A percentile compares a stretch with the other conserved stretches of the same genome.
These are phyloP conservation scores for Percopsis omiscomaycus DNA, from an alignment of 2,797 vertebrate species.

Conservation along the genomic window DNA sequence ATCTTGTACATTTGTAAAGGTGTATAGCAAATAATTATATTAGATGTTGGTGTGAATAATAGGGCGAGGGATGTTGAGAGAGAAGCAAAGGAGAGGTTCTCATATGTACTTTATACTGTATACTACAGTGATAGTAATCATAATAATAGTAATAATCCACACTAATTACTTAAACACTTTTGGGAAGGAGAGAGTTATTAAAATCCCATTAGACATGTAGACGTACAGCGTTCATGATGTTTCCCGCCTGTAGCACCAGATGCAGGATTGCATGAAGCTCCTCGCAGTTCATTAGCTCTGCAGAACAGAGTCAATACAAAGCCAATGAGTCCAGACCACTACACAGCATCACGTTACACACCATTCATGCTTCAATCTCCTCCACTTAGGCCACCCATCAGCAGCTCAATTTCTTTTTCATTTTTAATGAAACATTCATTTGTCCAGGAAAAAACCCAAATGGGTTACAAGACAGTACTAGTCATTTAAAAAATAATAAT, in stretches of 20 bases:
- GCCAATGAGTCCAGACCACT: constrained; percentile 17
- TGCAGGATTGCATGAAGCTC: constrained; percentile 94
- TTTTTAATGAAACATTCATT: not conserved
- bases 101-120: too few species aligned
- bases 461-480: too few species aligned
- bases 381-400: not conserved
- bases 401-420: not conserved
- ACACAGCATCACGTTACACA: constrained; percentile 1
- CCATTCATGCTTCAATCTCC: constrained; percentile 5
- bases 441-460: not conserved
- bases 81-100: not conserved
- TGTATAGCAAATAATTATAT: not conserved
- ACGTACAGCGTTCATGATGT: constrained; percentile 99
- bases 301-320: constrained; percentile 41
- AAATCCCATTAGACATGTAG: too few species aligned
- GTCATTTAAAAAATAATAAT: too few species aligned
- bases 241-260: constrained; percentile 96
- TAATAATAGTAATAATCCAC: too few species aligned
- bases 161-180: too few species aligned
- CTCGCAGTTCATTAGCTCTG: constrained; percentile 93
- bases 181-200: not conserved
- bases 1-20: not conserved
- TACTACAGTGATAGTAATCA: too few species aligned
- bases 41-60: not conserved
- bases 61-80: not conserved